Conservation (phyloP, 2,888 invertebrate species). For the Melanostoma mellinum region DNA sequence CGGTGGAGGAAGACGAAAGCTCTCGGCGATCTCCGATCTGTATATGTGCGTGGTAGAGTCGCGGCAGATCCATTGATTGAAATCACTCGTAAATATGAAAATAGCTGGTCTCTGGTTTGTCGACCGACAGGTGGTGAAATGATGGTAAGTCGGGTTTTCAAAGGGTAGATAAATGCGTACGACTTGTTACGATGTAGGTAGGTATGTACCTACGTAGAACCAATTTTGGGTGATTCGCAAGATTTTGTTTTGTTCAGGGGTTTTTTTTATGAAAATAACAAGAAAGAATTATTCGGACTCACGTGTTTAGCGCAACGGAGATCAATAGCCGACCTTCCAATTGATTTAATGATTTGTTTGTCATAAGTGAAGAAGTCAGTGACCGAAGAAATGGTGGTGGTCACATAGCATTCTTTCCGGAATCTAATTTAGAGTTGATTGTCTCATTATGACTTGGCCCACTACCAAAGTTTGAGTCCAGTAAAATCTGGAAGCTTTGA, state of each 20-base stretch:
- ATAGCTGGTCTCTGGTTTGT: constrained; percentile 40
- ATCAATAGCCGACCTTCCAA: constrained; percentile 66
- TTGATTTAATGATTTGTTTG: constrained; percentile 6
- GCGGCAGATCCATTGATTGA: constrained; percentile 35
- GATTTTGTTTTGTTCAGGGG: constrained; percentile 26
- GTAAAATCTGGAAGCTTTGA: too few relatives aligned
- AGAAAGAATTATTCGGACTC: constrained; percentile 1
- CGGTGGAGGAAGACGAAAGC: background rate
- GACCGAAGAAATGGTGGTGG: background rate
- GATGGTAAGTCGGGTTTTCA: constrained; percentile 1
- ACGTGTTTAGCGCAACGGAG: constrained; percentile 16
- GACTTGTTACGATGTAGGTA: background rate
- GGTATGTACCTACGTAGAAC: background rate
- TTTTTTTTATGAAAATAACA: constrained; percentile 13
- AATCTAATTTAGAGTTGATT: too few relatives aligned
- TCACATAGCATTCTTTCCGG: background rate
- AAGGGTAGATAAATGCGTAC: background rate
- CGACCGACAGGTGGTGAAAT: constrained; percentile 34
- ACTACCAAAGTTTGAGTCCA: too few relatives aligned
- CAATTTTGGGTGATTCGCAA: background rate
- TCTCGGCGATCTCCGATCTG: background rate
- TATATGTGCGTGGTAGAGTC: background rate
- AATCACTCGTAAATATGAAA: constrained; percentile 39
- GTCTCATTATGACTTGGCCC: too few relatives aligned
- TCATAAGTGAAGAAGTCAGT: constrained; percentile 1